Conservation (phyloP, 2,113 vertebrate genomes). For the Lasiurus borealis region DNA sequence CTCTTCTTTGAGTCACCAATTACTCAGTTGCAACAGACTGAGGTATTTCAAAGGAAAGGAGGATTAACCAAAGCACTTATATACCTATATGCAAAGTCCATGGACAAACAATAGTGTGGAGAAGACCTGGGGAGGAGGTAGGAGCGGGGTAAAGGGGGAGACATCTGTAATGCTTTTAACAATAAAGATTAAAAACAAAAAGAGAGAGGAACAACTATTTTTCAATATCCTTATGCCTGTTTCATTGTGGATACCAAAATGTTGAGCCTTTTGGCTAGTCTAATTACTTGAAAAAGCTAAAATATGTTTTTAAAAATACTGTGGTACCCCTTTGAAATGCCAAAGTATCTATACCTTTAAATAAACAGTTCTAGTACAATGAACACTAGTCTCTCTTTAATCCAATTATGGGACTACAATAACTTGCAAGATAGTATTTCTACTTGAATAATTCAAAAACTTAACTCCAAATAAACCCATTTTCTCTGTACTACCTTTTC, state of each 20-base stretch:
- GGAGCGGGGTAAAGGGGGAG: no score
- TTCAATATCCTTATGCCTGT: not conserved
- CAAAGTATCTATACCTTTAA: not conserved
- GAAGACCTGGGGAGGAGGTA: no score
- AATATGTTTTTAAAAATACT: not conserved
- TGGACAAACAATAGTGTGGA: no score
- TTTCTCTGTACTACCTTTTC: not conserved
- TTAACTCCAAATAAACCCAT: not conserved
- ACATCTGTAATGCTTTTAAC: no score
- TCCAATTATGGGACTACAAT: not conserved
- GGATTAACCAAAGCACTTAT: no score
- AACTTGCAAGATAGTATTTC: not conserved
- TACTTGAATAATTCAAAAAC: slow-evolving; percentile 12
- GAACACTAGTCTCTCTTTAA: not conserved
- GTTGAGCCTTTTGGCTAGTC: not conserved
- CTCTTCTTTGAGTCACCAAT: not conserved
- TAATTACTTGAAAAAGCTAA: slow-evolving; percentile 34
- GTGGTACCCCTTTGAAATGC: not conserved
- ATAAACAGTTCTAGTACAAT: not conserved
- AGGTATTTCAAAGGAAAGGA: no score
- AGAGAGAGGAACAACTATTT: not conserved
- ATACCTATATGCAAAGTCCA: no score
- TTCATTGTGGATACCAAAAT: slow-evolving; percentile 18
- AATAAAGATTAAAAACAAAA: no score
- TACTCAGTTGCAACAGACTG: not conserved